Base-by-base conservation (phyloP, 2,797 vertebrate genomes). In the Neomorphus geoffroyi region DNA sequence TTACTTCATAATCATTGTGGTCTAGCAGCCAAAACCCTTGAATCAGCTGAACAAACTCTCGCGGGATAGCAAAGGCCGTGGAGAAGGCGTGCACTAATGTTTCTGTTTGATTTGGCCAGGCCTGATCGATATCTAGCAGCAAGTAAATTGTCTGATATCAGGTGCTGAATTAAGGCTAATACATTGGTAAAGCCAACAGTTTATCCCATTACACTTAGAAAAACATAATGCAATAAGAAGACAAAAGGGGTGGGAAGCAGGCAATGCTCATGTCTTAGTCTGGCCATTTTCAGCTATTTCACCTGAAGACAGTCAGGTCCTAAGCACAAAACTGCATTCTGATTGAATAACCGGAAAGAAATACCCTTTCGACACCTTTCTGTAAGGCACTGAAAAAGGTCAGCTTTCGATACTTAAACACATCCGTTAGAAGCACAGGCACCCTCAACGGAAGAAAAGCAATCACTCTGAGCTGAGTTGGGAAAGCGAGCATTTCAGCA, bases 11-110 rank as follows among this genome's bases (percentile, higher is more conserved):
- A 94, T 99, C 99, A 74, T 98, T 98, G 94, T 99, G 99, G 97
- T 99, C 99, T 86, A 99, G 98, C 70, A 99, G 98, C 99, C 99
- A 99, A 94, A 99, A 98, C 17, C 99, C 99, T 97, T 98, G 98
- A 74, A 99, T 98, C 71, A 99, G 98, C 90, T 99, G 99, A 74
- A 99, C 98, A 30, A 99, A 97, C 53, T 99, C 98, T 82, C 98
- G 98, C 13, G 99, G 99, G 75, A 99, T 98, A 51, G 98, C 98
- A 97, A 99, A 99, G 21, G 98, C 98, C 35, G 98, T 98, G 90
- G 99, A 98, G 92, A 99, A 99, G 66, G 99, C 99, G 64, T 98
- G 98, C 27, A 99, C 95, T 10, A 97, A 98, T 32, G 98, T 97
- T 24, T 98, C 98, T 5, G 97, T 98, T 96, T 99, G 99, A 96